These are phyloP conservation scores for Dysdera silvatica DNA, from an alignment of 1,140 invertebrate species.

Conservation along the genomic window DNA sequence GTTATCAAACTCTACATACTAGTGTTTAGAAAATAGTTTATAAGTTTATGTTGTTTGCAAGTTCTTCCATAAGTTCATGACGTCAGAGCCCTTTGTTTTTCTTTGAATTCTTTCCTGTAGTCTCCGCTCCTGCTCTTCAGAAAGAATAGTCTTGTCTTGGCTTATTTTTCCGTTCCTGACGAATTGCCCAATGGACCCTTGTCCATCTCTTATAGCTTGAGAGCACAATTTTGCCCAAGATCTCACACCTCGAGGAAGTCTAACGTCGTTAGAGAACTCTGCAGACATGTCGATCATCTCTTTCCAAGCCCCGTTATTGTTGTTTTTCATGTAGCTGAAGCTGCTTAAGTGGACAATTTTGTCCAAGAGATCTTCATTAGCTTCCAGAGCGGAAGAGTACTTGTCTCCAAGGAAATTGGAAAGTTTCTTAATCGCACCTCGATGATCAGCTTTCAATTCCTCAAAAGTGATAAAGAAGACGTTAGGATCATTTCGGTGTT, in stretches of 20 bases:
- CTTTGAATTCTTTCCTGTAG: conserved; percentile 33
- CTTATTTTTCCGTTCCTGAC: conserved; percentile 46
- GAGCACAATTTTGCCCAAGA: conserved; percentile 3
- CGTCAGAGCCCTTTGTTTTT: conserved; percentile 19
- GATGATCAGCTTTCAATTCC: conserved; percentile 17
- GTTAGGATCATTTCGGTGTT: conserved; percentile 23
- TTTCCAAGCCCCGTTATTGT: conserved; percentile 3
- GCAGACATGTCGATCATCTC: conserved; percentile 13
- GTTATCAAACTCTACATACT: no score
- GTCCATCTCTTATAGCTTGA: conserved; percentile 1
- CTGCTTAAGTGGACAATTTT: conserved; percentile 23
- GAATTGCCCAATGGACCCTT: conserved; percentile 35
- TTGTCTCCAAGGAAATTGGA: conserved; percentile 17
- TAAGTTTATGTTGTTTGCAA: not conserved
- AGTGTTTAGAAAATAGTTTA: no score
- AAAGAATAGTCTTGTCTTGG: conserved; percentile 47
- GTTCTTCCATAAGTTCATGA: conserved; percentile 18
- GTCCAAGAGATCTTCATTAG: conserved; percentile 18
- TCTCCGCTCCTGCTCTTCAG: conserved; percentile 40
- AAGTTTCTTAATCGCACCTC: conserved; percentile 1
- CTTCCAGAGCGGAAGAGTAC: not conserved
- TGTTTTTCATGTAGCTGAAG: conserved; percentile 23
- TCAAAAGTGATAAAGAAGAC: conserved; percentile 29
- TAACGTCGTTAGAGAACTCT: conserved; percentile 8
- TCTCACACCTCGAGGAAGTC: conserved; percentile 8